Percentiles rank a stretch among this genome's conserved stretches.
Conservation (phyloP, 2,797 vertebrate genomes). For the Psittacula echo region DNA sequence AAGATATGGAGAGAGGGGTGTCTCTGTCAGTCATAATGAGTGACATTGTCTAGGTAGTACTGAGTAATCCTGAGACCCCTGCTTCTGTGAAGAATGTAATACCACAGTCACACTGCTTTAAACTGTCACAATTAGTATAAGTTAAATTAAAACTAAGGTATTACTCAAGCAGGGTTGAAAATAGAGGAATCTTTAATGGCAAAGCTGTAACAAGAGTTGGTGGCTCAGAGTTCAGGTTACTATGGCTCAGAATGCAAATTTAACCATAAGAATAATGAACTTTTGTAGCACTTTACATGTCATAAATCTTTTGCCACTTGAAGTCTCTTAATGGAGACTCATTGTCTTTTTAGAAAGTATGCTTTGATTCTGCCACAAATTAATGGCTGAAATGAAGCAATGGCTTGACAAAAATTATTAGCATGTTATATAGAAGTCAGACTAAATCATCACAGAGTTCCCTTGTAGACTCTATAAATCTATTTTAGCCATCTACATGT, state of each 20-base stretch:
- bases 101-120: not conserved
- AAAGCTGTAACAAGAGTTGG: not conserved
- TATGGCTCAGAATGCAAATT: conserved; percentile 30
- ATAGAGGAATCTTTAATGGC: not conserved
- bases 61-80: not conserved
- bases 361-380: conserved; percentile 28
- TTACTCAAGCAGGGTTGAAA: not conserved
- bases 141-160: not conserved
- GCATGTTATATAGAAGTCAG: not conserved
- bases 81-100: not conserved
- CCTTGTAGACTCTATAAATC: conserved; percentile 45
- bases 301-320: conserved; percentile 7
- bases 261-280: not conserved
- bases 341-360: conserved; percentile 26
- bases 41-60: not conserved
- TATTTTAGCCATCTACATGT: not conserved
- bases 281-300: not conserved
- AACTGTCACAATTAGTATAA: not conserved
- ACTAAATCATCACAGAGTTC: not conserved
- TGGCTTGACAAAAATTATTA: not conserved
- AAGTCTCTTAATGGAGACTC: not conserved
- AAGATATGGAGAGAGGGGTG: not conserved
- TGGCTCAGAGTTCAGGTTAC: conserved; percentile 1
- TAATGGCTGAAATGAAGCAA: conserved; percentile 11
- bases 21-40: not conserved